Percentiles rank a stretch among this genome's conserved stretches.
phyloP scores from a whole-genome alignment of 2,888 invertebrate genomes.

The Clunio marinus region DNA sequence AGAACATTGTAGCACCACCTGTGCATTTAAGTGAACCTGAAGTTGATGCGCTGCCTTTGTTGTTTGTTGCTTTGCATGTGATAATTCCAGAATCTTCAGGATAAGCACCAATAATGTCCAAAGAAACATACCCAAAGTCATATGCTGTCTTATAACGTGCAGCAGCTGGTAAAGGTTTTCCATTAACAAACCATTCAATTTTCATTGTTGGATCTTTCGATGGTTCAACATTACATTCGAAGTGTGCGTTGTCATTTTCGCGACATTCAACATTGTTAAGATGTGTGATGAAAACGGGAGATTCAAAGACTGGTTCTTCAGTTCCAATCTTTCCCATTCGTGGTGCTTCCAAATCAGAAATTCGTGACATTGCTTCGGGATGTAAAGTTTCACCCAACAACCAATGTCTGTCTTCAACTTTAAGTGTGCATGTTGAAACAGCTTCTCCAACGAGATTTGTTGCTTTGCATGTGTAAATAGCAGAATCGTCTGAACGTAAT shows the following conservation, averaged over 20 bases:
- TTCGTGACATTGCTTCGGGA: constrained; percentile 82
- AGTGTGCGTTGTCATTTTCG: constrained; percentile 84
- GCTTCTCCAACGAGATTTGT: constrained; percentile 91
- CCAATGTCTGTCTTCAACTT: constrained; percentile 86
- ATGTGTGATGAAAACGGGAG: constrained; percentile 85
- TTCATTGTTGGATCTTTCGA: constrained; percentile 85
- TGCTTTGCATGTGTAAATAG: constrained; percentile 92
- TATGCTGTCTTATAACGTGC: constrained; percentile 87
- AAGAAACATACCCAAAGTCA: constrained; percentile 92
- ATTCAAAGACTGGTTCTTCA: constrained; percentile 74
- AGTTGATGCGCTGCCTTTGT: constrained; percentile 83
- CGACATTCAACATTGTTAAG: constrained; percentile 84
- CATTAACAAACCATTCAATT: constrained; percentile 94
- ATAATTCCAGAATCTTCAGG: constrained; percentile 91
- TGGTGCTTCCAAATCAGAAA: constrained; percentile 80
- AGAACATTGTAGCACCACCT: constrained; percentile 70
- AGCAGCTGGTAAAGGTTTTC: constrained; percentile 79
- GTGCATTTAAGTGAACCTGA: constrained; percentile 83
- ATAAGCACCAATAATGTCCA: constrained; percentile 83
- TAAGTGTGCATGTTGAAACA: constrained; percentile 83
- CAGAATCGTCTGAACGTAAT: constrained; percentile 84
- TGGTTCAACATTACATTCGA: constrained; percentile 88
- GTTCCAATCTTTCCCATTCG: constrained; percentile 58
- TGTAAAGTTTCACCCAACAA: constrained; percentile 80
- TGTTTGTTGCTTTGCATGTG: constrained; percentile 84